Evolutionary conservation across 2,113 vertebrate species (phyloP).

Genomic region (Pseudopodoces humilis): DNA sequence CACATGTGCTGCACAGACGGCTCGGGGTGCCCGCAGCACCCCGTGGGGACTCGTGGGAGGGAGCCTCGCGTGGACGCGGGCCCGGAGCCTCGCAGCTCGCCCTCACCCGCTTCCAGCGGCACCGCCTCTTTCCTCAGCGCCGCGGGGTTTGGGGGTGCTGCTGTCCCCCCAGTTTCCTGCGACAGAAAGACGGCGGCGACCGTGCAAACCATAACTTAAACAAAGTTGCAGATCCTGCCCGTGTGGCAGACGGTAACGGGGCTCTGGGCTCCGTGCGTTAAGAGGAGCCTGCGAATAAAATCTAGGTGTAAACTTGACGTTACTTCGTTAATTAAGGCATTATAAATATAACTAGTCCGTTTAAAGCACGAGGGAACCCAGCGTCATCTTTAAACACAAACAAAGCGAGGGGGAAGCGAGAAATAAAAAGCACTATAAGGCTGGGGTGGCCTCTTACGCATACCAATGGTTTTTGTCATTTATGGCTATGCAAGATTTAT

Average conservation of each 20-base stretch:
- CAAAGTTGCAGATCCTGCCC: neutral
- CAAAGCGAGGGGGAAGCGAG: conserved; percentile 72
- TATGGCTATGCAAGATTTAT: conserved; percentile 91
- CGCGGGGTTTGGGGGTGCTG: neutral
- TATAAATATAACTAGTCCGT: conserved; percentile 74
- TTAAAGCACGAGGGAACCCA: conserved; percentile 74
- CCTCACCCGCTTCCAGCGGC: neutral
- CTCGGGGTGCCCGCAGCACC: neutral
- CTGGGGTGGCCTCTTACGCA: conserved; percentile 87
- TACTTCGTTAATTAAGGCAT: conserved; percentile 75
- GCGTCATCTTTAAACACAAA: conserved; percentile 84
- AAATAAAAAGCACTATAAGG: conserved; percentile 75
- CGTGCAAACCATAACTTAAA: neutral
- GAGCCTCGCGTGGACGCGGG: neutral
- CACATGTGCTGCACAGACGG: conserved; percentile 8
- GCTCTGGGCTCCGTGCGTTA: neutral
- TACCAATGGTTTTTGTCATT: conserved; percentile 88
- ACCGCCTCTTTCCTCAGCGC: neutral
- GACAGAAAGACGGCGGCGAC: neutral
- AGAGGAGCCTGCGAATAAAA: conserved; percentile 26
- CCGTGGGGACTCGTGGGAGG: neutral
- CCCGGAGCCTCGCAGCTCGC: neutral
- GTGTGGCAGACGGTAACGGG: neutral
- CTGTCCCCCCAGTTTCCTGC: neutral
- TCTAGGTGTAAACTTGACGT: conserved; percentile 54